These are phyloP conservation scores for Corvus moneduloides DNA, from an alignment of 2,113 vertebrate species.

Conservation along the genomic window DNA sequence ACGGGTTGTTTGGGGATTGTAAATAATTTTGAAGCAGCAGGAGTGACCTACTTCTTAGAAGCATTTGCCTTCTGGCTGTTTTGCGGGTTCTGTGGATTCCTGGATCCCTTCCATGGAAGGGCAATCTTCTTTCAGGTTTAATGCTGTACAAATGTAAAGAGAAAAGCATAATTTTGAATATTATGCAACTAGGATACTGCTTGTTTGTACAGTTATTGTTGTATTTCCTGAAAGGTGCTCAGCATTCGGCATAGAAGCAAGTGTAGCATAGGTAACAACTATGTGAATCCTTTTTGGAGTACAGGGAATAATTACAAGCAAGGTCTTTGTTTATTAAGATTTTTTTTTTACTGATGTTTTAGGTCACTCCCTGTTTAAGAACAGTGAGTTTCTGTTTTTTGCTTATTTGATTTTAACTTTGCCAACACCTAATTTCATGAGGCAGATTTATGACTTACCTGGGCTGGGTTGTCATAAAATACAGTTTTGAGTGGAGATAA, in stretches of 20 bases:
- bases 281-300: background rate
- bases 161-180: background rate
- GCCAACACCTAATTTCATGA: background rate
- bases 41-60: constrained; percentile 67
- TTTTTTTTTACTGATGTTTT: background rate
- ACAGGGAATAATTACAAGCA: background rate
- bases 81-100: background rate
- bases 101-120: background rate
- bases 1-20: background rate
- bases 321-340: background rate
- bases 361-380: background rate
- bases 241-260: background rate
- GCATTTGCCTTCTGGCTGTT: constrained; percentile 66
- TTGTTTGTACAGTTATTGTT: background rate
- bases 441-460: background rate
- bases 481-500: background rate
- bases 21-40: constrained; percentile 54
- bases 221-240: background rate
- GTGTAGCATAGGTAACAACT: background rate
- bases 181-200: background rate
- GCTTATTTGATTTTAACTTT: background rate
- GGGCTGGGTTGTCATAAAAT: background rate
- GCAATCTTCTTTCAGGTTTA: background rate
- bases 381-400: background rate
- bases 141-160: background rate